A percentile compares a stretch with the other conserved stretches of the same genome.
Evolutionary conservation across 2,888 invertebrate genomes (phyloP).

Genomic region (Syrista parreyssii): DNA sequence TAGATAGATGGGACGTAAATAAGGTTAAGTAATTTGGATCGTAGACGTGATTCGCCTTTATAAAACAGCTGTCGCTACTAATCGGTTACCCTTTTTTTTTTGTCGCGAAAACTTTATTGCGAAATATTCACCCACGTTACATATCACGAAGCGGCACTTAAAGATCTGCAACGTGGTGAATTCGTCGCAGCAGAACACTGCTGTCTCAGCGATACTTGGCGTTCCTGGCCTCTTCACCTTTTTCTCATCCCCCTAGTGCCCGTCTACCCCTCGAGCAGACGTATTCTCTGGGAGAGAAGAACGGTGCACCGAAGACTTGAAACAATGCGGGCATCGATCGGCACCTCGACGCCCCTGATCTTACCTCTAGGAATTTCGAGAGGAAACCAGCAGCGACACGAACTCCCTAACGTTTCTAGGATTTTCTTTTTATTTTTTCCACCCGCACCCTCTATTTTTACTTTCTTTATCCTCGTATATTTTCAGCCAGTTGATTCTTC

Average conservation of each 20-base stretch:
- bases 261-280: constrained; percentile 11
- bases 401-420: background rate
- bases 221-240: constrained; percentile 25
- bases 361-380: background rate
- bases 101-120: background rate
- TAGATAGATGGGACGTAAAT: background rate
- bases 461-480: constrained; percentile 4
- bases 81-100: background rate
- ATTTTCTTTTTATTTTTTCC: constrained; percentile 21
- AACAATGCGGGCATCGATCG: constrained; percentile 48
- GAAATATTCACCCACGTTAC: constrained; percentile 13
- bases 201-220: constrained; percentile 45
- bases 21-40: background rate
- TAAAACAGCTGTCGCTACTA: background rate
- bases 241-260: constrained; percentile 22
- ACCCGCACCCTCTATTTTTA: constrained; percentile 6
- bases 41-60: background rate
- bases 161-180: constrained; percentile 55
- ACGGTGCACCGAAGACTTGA: constrained; percentile 25
- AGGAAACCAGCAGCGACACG: background rate
- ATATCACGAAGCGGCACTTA: constrained; percentile 50
- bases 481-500: constrained; percentile 2
- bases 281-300: constrained; percentile 9
- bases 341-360: background rate
- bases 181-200: constrained; percentile 33